phyloP scores from a whole-genome alignment of 1,140 invertebrate species.

The Drosophila baimaii region DNA sequence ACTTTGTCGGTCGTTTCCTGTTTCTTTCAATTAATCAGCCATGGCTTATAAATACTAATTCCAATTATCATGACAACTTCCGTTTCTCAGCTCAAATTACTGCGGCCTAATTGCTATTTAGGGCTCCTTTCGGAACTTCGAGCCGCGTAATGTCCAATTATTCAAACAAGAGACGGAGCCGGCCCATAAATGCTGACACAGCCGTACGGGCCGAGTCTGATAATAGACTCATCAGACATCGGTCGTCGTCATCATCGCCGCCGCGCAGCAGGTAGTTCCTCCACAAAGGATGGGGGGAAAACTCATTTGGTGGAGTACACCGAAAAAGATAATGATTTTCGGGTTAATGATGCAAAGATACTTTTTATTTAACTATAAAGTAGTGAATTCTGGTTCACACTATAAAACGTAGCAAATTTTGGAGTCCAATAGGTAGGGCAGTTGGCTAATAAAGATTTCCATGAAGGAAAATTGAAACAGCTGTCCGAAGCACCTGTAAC shows the following conservation, averaged over 20 bases:
- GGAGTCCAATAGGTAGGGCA: no score
- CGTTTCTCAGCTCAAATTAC: constrained; percentile 69
- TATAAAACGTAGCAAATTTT: no score
- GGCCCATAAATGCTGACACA: constrained; percentile 67
- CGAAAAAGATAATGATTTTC: background rate
- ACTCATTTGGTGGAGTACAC: constrained; percentile 34
- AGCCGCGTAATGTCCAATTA: constrained; percentile 62
- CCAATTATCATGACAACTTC: constrained; percentile 78
- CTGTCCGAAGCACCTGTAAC: no score
- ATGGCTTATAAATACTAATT: constrained; percentile 53
- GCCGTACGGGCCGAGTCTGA: constrained; percentile 41
- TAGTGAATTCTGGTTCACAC: no score
- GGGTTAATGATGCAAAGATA: background rate
- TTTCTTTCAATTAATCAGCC: constrained; percentile 58
- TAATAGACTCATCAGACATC: constrained; percentile 74
- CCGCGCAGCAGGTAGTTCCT: constrained; percentile 29
- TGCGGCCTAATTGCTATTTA: constrained; percentile 75
- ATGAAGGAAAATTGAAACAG: no score
- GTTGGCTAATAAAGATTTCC: no score
- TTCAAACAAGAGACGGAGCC: constrained; percentile 60
- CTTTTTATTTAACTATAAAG: background rate
- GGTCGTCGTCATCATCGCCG: constrained; percentile 35
- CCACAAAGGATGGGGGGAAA: constrained; percentile 42
- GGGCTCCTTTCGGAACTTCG: constrained; percentile 52
- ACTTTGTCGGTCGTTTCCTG: constrained; percentile 50